Conservation (phyloP, 2,797 vertebrate genomes). For the Ciconia nigra region DNA sequence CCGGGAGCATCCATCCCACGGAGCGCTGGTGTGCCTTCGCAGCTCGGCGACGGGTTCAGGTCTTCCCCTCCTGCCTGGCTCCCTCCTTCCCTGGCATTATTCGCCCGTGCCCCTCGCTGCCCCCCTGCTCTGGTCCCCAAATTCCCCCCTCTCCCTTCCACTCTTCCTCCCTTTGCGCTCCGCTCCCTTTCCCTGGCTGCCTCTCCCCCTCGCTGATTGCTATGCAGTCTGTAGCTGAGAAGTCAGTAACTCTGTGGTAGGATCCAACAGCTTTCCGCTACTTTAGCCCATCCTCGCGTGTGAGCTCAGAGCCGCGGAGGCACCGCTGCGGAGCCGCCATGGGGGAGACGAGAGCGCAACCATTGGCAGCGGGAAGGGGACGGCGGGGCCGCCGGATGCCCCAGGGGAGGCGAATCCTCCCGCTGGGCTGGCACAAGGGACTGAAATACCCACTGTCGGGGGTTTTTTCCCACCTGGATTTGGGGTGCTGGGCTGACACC, state of each 20-base stretch:
- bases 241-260: constrained; percentile 71
- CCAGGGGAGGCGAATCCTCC: not conserved
- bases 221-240: constrained; percentile 71
- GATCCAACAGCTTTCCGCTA: constrained; percentile 75
- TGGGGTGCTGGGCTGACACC: not conserved
- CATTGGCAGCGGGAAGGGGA: not conserved
- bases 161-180: constrained; percentile 7
- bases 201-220: constrained; percentile 64
- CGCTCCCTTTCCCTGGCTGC: constrained; percentile 31
- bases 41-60: not conserved
- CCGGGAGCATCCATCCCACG: constrained; percentile 51
- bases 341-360: constrained; percentile 17
- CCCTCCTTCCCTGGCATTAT: not conserved
- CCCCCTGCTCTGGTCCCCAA: not conserved
- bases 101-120: not conserved
- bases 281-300: constrained; percentile 79
- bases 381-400: not conserved
- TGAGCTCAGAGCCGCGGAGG: constrained; percentile 72
- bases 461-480: not conserved
- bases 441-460: not conserved
- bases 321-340: constrained; percentile 32
- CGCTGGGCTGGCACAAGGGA: not conserved
- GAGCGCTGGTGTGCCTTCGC: constrained; percentile 17
- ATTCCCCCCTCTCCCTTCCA: constrained; percentile 19
- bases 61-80: constrained; percentile 25